phyloP scores from a whole-genome alignment of 1,140 invertebrate genomes.

The Apis dorsata region DNA sequence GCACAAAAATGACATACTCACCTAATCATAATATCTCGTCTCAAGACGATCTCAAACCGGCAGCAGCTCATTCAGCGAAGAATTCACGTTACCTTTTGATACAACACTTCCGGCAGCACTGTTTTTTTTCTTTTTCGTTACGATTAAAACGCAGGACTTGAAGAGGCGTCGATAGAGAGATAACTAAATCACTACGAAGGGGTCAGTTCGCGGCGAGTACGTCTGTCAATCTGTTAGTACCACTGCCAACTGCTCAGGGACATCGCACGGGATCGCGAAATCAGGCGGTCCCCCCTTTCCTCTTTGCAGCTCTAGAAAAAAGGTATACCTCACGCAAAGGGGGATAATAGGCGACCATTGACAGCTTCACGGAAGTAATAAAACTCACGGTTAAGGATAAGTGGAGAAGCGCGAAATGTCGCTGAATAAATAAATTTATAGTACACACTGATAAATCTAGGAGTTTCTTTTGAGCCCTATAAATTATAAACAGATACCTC shows the following conservation, averaged over 20 bases:
- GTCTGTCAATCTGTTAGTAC: constrained; percentile 76
- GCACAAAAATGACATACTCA: constrained; percentile 60
- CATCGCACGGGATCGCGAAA: constrained; percentile 67
- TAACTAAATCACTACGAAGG: constrained; percentile 77
- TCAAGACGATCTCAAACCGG: constrained; percentile 57
- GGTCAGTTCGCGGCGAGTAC: constrained; percentile 75
- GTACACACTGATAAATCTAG: background rate
- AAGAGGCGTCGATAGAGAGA: constrained; percentile 71
- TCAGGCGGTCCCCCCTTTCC: constrained; percentile 45
- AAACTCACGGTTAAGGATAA: constrained; percentile 53
- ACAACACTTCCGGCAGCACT: constrained; percentile 55
- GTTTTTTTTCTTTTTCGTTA: constrained; percentile 31
- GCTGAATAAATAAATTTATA: constrained; percentile 4
- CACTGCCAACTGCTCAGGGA: constrained; percentile 70
- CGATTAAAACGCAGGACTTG: constrained; percentile 59
- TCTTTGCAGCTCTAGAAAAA: constrained; percentile 27
- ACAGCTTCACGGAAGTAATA: constrained; percentile 52
- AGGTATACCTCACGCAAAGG: constrained; percentile 24
- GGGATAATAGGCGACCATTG: constrained; percentile 37
- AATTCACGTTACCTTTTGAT: constrained; percentile 52
- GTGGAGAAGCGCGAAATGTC: constrained; percentile 1
- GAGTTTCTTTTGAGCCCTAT: too few relatives aligned
- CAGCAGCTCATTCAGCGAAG: constrained; percentile 66
- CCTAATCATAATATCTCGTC: constrained; percentile 79
- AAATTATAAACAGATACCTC: background rate